phyloP scores from a whole-genome alignment of 2,113 vertebrate species.

The Rhabdomys dilectus region DNA sequence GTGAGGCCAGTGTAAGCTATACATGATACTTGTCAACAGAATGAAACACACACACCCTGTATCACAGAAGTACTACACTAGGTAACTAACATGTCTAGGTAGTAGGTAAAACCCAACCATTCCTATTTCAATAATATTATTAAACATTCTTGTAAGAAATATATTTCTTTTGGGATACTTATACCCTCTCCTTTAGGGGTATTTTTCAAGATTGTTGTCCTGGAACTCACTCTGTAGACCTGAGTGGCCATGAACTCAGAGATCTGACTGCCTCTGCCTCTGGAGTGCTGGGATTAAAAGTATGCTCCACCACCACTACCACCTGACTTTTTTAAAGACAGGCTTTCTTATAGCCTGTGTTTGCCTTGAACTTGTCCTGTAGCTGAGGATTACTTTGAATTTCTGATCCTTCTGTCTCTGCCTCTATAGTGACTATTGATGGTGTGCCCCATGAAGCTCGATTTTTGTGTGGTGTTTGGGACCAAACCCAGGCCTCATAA shows the following conservation, averaged over 20 bases:
- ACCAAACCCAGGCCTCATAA: not conserved
- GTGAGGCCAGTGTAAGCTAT: not conserved
- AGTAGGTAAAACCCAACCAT: not conserved
- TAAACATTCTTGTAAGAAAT: constrained; percentile 2
- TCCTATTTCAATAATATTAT: constrained; percentile 39
- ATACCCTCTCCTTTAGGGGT: not conserved
- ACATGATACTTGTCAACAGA: not conserved
- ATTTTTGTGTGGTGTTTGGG: not conserved
- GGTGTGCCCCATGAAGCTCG: not conserved
- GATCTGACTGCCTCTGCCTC: not conserved
- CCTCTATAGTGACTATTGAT: not conserved
- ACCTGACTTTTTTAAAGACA: not conserved
- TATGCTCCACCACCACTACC: not conserved
- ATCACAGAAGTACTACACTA: not conserved
- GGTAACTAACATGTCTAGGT: not conserved
- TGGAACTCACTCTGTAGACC: not conserved
- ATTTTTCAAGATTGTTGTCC: not conserved
- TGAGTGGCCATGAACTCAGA: not conserved
- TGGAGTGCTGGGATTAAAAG: not conserved
- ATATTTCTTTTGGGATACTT: not conserved
- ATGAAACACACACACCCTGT: not conserved
- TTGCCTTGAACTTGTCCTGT: not conserved
- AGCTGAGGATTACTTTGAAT: not conserved
- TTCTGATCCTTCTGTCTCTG: not conserved
- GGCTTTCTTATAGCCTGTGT: not conserved